Conservation (phyloP, 1,140 invertebrate species). For the Seison nebaliae region DNA sequence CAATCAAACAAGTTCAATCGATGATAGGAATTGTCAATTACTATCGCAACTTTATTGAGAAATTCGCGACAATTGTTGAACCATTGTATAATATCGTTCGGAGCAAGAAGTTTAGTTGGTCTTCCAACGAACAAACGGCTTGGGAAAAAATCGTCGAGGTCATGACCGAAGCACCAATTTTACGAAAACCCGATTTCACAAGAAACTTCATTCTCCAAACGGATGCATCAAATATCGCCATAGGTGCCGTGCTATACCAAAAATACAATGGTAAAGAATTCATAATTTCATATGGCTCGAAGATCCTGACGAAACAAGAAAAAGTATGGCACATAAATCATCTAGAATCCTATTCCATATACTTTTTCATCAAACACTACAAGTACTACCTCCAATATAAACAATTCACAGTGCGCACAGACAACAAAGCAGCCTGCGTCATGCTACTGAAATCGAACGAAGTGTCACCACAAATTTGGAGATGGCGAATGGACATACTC, state of each 20-base stretch:
- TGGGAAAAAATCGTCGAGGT: conserved; percentile 14
- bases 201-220: conserved; percentile 23
- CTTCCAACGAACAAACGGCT: conserved; percentile 7
- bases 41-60: conserved; percentile 12
- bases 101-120: conserved; percentile 14
- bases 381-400: too few relatives aligned
- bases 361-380: too few relatives aligned
- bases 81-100: conserved; percentile 15
- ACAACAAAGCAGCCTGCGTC: too few relatives aligned
- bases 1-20: background rate
- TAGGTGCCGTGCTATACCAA: conserved; percentile 26
- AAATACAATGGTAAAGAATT: background rate
- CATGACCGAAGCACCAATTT: conserved; percentile 8
- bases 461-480: too few relatives aligned
- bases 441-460: too few relatives aligned
- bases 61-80: conserved; percentile 14
- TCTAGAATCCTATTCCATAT: conserved; percentile 1
- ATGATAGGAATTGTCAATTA: conserved; percentile 9
- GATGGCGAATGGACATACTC: too few relatives aligned
- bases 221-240: conserved; percentile 25
- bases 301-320: background rate
- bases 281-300: background rate
- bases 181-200: conserved; percentile 17
- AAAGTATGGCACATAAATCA: background rate
- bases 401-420: too few relatives aligned